These are phyloP conservation scores for Eulemur coronatus DNA, from an alignment of 2,797 vertebrate species.

Conservation along the genomic window DNA sequence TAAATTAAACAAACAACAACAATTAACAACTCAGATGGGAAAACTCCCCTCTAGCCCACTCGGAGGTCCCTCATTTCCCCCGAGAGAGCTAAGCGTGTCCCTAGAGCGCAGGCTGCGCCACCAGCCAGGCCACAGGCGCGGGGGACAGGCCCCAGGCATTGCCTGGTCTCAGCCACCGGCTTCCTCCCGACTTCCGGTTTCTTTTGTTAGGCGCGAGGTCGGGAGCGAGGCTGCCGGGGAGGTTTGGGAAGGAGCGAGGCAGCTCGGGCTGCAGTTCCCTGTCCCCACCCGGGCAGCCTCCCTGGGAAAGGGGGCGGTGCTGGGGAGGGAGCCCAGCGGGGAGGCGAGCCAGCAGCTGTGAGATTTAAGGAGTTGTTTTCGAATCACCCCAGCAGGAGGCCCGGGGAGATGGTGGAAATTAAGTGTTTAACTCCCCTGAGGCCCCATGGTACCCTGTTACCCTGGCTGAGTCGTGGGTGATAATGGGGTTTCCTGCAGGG, in stretches of 20 bases:
- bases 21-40: neutral
- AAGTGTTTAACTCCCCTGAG: neutral
- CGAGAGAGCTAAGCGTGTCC: neutral
- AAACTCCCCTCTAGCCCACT: neutral
- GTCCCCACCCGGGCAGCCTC: neutral
- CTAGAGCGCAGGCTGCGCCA: neutral
- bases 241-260: neutral
- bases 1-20: neutral
- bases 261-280: neutral
- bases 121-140: neutral
- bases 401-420: constrained; percentile 12
- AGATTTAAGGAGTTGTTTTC: constrained; percentile 50
- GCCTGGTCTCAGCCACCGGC: neutral
- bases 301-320: neutral
- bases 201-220: neutral
- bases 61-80: neutral
- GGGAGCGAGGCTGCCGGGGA: neutral
- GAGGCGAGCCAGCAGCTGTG: neutral
- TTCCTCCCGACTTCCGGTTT: neutral
- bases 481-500: constrained; percentile 14
- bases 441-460: neutral
- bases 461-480: neutral
- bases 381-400: constrained; percentile 28
- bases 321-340: neutral
- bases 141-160: neutral